A percentile compares a stretch with the other conserved stretches of the same genome.
Conservation (phyloP, 2,113 vertebrate genomes). For the Toxotes jaculatrix region DNA sequence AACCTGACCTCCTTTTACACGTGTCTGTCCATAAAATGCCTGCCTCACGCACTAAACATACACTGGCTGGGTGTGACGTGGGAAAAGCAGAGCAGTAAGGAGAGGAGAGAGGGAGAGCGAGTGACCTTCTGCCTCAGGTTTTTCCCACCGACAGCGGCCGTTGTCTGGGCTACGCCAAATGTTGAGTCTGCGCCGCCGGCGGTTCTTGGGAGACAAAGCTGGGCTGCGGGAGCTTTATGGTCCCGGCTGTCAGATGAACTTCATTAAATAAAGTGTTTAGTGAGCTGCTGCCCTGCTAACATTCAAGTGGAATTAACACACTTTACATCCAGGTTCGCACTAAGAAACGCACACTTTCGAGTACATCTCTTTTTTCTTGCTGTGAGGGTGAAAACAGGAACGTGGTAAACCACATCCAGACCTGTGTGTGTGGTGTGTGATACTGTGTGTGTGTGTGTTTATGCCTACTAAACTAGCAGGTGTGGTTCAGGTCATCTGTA, state of each 20-base stretch:
- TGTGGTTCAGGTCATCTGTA: neutral
- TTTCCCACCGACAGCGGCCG: constrained; percentile 25
- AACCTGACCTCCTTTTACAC: neutral
- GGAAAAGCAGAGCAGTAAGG: neutral
- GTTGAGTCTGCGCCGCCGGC: constrained; percentile 24
- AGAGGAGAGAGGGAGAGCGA: neutral
- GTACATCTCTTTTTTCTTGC: neutral
- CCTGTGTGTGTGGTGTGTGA: constrained; percentile 14
- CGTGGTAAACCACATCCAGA: neutral
- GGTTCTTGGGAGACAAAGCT: constrained; percentile 5
- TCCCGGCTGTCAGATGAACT: constrained; percentile 45
- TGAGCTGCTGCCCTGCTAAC: constrained; percentile 37
- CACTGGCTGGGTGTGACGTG: neutral
- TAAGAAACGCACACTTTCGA: neutral
- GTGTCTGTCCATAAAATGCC: neutral
- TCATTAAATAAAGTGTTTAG: constrained; percentile 71
- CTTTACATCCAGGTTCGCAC: constrained; percentile 6
- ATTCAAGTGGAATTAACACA: constrained; percentile 43
- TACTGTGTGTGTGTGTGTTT: constrained; percentile 33
- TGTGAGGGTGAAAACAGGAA: constrained; percentile 25
- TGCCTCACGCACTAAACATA: neutral
- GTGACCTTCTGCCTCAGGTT: constrained; percentile 48
- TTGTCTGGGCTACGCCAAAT: constrained; percentile 44
- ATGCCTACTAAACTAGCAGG: neutral
- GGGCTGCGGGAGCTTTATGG: constrained; percentile 48